Evolutionary conservation across 2,797 vertebrate species (phyloP), one percentile per base, ranked within the genome.

Genomic region (Oreochromis grahami): DNA sequence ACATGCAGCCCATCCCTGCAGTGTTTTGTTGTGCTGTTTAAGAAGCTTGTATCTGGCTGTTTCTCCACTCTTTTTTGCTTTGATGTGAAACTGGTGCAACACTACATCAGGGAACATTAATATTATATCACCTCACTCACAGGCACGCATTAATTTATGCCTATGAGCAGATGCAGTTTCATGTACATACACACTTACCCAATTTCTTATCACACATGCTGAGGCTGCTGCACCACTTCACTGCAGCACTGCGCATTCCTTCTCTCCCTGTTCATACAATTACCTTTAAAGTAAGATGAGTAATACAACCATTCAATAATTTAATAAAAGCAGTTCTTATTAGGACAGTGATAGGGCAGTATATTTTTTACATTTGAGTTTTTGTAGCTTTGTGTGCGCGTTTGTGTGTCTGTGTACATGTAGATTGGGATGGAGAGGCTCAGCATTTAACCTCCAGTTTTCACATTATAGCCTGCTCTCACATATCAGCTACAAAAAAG

Each of bases 11-110:
- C 19, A 55, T 82, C 80, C 84, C 80, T 55, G 76, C 78, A 84
- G 81, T 87, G 80, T 86, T 91, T 94, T 89, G 89, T 91, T 89
- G 83, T 63, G 48, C 81, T 79, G 79, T 90, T 92, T 86, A 87
- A 84, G 85, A 85, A 78, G 79, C 92, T 93, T 86, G 89, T 91
- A 79, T 91, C 84, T 82, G 87, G 68, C 86, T 86, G 72, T 74
- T 90, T 85, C 84, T 83, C 82, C 56, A 10, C 56, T 89, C 81
- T 48, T 89, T 80, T 85, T 80, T 6, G 81, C 91, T 94, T 94
- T 95, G 90, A 94, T 94, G 91, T 92, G 91, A 84, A 93, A 93
- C 87, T 93, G 87, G 82, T 93, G 91, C 89, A 91, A 92, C 86
- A 86, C 86, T 92, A 87, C 90, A 94, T 92, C 86, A 90, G 88